Evolutionary conservation across 2,113 vertebrate genomes (phyloP), one percentile per base, ranked within the genome.

Genomic region (Candoia aspera): DNA sequence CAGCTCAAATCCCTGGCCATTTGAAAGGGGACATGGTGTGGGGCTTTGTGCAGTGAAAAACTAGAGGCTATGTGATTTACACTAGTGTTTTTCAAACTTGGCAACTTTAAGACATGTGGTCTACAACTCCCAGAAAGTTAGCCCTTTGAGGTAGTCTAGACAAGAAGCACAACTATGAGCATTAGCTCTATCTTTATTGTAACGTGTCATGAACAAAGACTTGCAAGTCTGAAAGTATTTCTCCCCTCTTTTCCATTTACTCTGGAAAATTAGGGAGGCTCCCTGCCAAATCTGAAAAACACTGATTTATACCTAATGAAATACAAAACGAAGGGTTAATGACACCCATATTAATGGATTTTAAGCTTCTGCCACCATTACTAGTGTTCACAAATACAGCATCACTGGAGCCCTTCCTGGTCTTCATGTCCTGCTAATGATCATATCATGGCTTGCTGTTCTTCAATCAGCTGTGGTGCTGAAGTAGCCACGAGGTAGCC

Each of bases 41-140:
- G 17, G 57, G n/a, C 60, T 62, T 89, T 54, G 58, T 26, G 57
- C 58, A 21, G n/a, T 73, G 23, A 33, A 59, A 68, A 68, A 64
- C 55, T 29, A 46, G 57, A 79, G 84, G 23, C 37, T 42, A 87
- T 23, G 89, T 92, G 68, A 88, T 84, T 92, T 55, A 64, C 73
- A 37, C 91, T 24, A 54, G 46, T 54, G 24, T 54, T 53, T 85
- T 53, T 29, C 84, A 86, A 86, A 24, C 84, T 73, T 68, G 64
- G 64, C 55, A 0, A 1, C 3, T 73, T 73, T 73, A 33, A 73
- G n/a, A 8, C 12, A 2, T 73, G 29, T 33, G 64, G n/a, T 33
- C 6, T 73, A 33, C n/a, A 73, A 73, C n/a, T 73, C 33, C n/a
- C 64, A 6, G 13, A 73, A 68, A n/a, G 29, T n/a, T 68, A 68